Base-by-base conservation (phyloP, 1,140 invertebrate genomes). In the Caenorhabditis brenneri region DNA sequence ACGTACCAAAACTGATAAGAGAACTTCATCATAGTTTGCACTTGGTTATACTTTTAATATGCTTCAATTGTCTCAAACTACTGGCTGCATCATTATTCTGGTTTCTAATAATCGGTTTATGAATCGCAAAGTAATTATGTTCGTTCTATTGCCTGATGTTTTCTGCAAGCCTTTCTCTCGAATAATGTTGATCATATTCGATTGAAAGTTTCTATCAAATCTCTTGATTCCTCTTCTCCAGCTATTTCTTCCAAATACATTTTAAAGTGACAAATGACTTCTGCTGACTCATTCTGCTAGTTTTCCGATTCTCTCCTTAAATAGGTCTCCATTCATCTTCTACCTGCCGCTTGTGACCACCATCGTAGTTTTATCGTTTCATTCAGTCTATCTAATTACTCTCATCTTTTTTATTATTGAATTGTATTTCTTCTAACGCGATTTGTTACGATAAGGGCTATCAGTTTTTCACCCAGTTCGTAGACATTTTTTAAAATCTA, bases 361-460 rank as follows among this genome's bases (percentile, higher is more conserved):
- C 65, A 15, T 9, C 36, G 33, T 74, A 46, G 33, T 74, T 51
- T 74, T 74, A 74, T 74, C 65, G 65, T 74, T 74, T 74, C n/a
- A 42, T 74, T 74, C 42, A 42, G 65, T 74, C 65, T 42, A 31
- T 42, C 65, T 74, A 42, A 74, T 42, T 74, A 74, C 65, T 74
- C 36, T 65, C 31, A 36, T 65, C 36, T 42, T 31, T 42, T 46
- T 19, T 74, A 42, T 74, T 42, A 42, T 42, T 6, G n/a, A n/a
- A 58, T 39, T 36, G 33, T 19, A 65, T 65, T 36, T 6, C 15
- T 10, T 9, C 7, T 24, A 29, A 58, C 27, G 55, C 33, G 60
- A 65, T 65, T 65, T 36, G 60, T 36, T 33, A 29, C 60, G 60
- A 65, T 58, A 29, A 29, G 27, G 16, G 53, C 36, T 10, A 19